Evolutionary conservation across 2,113 vertebrate species (phyloP), one percentile per base, ranked within the genome.

Genomic region (Colistium nudipinnis): DNA sequence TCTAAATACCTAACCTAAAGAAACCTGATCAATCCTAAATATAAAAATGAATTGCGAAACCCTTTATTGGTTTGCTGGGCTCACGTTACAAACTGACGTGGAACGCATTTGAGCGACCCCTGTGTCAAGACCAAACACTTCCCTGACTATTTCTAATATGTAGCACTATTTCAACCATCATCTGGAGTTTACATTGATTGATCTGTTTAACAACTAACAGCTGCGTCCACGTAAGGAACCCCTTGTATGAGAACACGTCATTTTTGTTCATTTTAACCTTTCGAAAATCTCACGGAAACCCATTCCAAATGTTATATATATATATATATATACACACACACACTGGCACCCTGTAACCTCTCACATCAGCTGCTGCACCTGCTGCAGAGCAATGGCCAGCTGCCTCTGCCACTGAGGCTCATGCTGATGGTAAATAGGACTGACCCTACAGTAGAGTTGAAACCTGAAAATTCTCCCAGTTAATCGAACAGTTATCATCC

Each of bases 371-470:
- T 31, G 28, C 9, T 17, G 44, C 45, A 13, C 44, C 53, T 31
- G 67, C 73, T 24, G 7, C 63, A 45, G 67, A 75, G 1, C 73
- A 59, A 61, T 11, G 44, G 6, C 63, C 71, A 4, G 68, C 56
- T 39, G 57, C 55, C 33, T 4, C n/a, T 19, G 60, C 56, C 2
- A 17, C 68, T 51, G 70, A 74, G 3, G 70, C 62, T 2, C 64
- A 68, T 16, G 62, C 74, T 71, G 61, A 73, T 75, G 67, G 49
- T 85, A 72, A 74, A 72, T 62, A 31, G 28, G 9, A 41, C n/a
- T 41, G 14, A 39, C n/a, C 3, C 41, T 9, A 8, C 19, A 43
- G 36, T 45, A 22, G 4, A 22, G 43, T 49, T n/a, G 33, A n/a
- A 47, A 45, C 41, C 6, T 31, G 14, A 11, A 31, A 7, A 19